Percentiles rank a stretch among this genome's conserved stretches.
Evolutionary conservation across 2,113 vertebrate genomes (phyloP).

Genomic region (Gobius niger): DNA sequence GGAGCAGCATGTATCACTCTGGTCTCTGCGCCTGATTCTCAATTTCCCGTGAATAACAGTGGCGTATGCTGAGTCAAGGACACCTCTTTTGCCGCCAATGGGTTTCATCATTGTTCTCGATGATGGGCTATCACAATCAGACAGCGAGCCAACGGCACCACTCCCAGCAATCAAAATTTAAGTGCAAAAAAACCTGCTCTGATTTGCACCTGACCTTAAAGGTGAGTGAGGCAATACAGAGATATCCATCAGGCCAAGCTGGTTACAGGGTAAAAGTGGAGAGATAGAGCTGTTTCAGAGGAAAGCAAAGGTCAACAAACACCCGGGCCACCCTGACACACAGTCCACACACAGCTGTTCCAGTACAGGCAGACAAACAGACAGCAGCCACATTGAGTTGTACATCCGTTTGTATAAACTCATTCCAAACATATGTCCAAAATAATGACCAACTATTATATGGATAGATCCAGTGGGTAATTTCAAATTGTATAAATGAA

Average conservation of each 20-base stretch:
- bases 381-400: constrained; percentile 6
- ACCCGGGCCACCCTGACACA: constrained; percentile 27
- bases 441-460: constrained; percentile 13
- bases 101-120: constrained; percentile 51
- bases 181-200: constrained; percentile 49
- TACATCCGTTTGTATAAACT: constrained; percentile 1
- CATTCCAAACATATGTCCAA: neutral
- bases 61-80: constrained; percentile 39
- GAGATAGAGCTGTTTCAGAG: constrained; percentile 56
- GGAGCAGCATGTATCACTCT: constrained; percentile 33
- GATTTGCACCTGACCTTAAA: constrained; percentile 65
- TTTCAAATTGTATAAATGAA: no score
- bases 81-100: constrained; percentile 15
- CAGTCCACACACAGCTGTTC: constrained; percentile 8
- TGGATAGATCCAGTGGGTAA: no score
- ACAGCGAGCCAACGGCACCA: constrained; percentile 20
- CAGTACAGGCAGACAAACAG: constrained; percentile 2
- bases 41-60: constrained; percentile 37
- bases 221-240: constrained; percentile 58
- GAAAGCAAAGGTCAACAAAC: constrained; percentile 66
- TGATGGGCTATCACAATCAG: constrained; percentile 38
- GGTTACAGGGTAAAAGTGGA: constrained; percentile 50
- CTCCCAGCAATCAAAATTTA: constrained; percentile 47
- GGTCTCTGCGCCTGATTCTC: constrained; percentile 26
- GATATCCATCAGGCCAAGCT: constrained; percentile 62